phyloP scores from a whole-genome alignment of 2,113 vertebrate species.

The Suricata suricatta region DNA sequence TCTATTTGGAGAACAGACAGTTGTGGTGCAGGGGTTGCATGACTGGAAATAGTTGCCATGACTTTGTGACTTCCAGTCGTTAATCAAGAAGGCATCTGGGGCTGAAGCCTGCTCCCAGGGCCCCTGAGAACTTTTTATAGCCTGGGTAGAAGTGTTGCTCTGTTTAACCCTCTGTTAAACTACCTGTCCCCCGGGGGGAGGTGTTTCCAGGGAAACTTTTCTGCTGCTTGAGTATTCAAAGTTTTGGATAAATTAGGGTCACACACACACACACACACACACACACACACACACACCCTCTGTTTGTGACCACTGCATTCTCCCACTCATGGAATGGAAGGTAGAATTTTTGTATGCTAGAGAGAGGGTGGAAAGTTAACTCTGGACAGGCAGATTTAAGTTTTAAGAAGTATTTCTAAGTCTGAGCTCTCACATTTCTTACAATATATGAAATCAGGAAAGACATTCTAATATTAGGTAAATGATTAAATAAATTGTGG shows the following conservation, averaged over 20 bases:
- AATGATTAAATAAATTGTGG: neutral
- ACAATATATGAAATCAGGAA: neutral
- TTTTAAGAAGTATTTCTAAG: neutral
- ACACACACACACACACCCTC: neutral
- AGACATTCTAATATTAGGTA: neutral
- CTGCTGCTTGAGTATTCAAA: neutral
- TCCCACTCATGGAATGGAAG: neutral
- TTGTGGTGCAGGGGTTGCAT: neutral
- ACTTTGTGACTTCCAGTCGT: neutral
- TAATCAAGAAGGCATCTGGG: neutral
- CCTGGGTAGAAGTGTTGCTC: neutral
- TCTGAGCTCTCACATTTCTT: neutral
- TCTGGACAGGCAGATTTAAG: slow-evolving; percentile 13
- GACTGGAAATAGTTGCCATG: neutral
- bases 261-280: neutral
- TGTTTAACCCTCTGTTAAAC: neutral
- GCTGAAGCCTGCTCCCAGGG: neutral
- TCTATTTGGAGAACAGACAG: neutral
- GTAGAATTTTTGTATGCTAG: neutral
- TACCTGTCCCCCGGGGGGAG: neutral
- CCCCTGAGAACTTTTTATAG: neutral
- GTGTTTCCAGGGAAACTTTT: neutral
- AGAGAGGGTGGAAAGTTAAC: neutral
- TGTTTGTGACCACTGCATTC: neutral
- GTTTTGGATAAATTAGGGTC: neutral